Percentiles rank a stretch among this genome's conserved stretches.
phyloP scores from a whole-genome alignment of 1,140 invertebrate species.

The Chymomyza costata region DNA sequence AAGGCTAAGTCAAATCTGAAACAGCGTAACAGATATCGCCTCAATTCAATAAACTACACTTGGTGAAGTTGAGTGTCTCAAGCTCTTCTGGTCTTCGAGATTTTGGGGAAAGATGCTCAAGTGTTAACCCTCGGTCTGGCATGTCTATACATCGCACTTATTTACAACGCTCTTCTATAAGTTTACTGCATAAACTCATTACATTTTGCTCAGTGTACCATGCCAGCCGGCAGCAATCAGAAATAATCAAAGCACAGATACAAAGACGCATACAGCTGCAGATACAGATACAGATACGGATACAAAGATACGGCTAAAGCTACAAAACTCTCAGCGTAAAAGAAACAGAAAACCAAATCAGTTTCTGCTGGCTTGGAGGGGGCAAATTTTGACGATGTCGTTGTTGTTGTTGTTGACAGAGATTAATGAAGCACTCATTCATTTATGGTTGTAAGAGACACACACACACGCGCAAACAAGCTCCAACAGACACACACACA shows the following conservation, averaged over 20 bases:
- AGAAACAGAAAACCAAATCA: slow-evolving; percentile 31
- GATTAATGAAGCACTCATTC: slow-evolving; percentile 71
- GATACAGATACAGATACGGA: background rate
- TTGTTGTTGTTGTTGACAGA: slow-evolving; percentile 46
- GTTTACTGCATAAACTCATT: too few species aligned
- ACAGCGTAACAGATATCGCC: too few species aligned
- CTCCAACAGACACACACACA: slow-evolving; percentile 11
- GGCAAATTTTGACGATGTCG: too few species aligned
- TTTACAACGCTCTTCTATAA: too few species aligned
- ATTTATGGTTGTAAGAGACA: slow-evolving; percentile 60
- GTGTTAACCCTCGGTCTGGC: too few species aligned
- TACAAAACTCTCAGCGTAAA: slow-evolving; percentile 10
- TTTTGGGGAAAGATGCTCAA: too few species aligned
- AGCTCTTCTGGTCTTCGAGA: too few species aligned
- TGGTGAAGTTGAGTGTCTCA: too few species aligned
- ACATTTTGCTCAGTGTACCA: too few species aligned
- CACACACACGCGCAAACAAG: slow-evolving; percentile 32
- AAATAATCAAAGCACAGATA: slow-evolving; percentile 39
- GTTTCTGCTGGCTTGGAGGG: slow-evolving; percentile 12
- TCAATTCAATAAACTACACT: too few species aligned
- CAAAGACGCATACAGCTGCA: background rate
- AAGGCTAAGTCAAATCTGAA: too few species aligned
- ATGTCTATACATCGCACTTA: too few species aligned
- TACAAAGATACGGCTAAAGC: slow-evolving; percentile 19
- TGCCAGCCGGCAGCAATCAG: slow-evolving; percentile 33